Conservation (phyloP, 1,140 invertebrate species). For the Meloidogyne hapla region DNA sequence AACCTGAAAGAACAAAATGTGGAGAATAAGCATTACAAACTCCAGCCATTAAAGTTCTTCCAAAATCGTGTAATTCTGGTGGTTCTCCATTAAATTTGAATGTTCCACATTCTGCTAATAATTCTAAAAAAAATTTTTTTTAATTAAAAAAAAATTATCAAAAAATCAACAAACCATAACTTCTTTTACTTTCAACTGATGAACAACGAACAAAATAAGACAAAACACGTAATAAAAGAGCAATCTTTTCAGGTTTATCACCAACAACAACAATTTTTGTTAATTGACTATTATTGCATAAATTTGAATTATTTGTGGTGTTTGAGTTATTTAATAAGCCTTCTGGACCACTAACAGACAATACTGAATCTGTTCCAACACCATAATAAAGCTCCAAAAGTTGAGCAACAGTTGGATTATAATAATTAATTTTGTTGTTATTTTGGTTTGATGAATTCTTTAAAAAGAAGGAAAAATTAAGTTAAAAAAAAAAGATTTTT, state of each 20-base stretch:
- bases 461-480: slow-evolving; percentile 12
- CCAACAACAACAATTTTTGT: slow-evolving; percentile 47
- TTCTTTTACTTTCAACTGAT: slow-evolving; percentile 37
- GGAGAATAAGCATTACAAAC: slow-evolving; percentile 51
- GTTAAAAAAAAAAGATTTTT: not conserved
- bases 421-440: slow-evolving; percentile 28
- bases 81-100: slow-evolving; percentile 9
- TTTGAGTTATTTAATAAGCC: not conserved
- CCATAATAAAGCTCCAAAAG: slow-evolving; percentile 42
- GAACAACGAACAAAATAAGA: slow-evolving; percentile 50
- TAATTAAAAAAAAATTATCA: slow-evolving; percentile 20
- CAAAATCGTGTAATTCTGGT: slow-evolving; percentile 33
- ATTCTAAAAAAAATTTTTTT: not conserved
- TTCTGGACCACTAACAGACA: slow-evolving; percentile 4
- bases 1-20: slow-evolving; percentile 55
- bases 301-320: not conserved
- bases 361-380: slow-evolving; percentile 22
- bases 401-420: slow-evolving; percentile 45
- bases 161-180: slow-evolving; percentile 13
- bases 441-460: slow-evolving; percentile 36
- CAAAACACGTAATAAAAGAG: slow-evolving; percentile 38
- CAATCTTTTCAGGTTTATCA: slow-evolving; percentile 34
- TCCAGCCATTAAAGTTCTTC: slow-evolving; percentile 50
- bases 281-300: slow-evolving; percentile 2
- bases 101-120: not conserved